A percentile compares a stretch with the other conserved stretches of the same genome.
Conservation (phyloP, 2,888 invertebrate species). For the Candidula unifasciata region DNA sequence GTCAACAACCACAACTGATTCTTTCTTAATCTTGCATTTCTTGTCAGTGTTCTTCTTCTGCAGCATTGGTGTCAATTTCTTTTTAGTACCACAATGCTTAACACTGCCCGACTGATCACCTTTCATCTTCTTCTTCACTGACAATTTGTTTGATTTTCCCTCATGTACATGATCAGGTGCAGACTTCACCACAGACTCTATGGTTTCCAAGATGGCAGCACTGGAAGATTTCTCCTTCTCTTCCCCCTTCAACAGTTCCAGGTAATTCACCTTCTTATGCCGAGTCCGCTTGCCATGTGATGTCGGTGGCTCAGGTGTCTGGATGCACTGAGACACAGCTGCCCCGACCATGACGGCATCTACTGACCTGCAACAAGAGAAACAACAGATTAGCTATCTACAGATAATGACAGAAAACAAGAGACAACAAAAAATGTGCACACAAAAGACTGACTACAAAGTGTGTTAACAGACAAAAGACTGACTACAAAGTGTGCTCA, state of each 20-base stretch:
- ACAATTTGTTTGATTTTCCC: slow-evolving; percentile 21
- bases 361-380: slow-evolving; percentile 19
- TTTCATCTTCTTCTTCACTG: slow-evolving; percentile 28
- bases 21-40: slow-evolving; percentile 27
- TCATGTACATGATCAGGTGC: slow-evolving; percentile 31
- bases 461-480: too few relatives aligned
- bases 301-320: not conserved
- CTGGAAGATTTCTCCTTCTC: slow-evolving; percentile 49
- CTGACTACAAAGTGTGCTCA: too few relatives aligned
- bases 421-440: not conserved
- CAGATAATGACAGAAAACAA: not conserved
- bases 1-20: not conserved
- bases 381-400: not conserved
- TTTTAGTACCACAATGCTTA: slow-evolving; percentile 8
- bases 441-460: too few relatives aligned
- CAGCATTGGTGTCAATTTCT: slow-evolving; percentile 8
- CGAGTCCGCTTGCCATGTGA: slow-evolving; percentile 59
- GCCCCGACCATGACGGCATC: not conserved
- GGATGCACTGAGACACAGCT: not conserved
- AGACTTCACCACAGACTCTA: slow-evolving; percentile 44
- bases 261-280: slow-evolving; percentile 74
- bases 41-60: slow-evolving; percentile 20
- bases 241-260: slow-evolving; percentile 72
- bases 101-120: not conserved
- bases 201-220: slow-evolving; percentile 43